phyloP scores from a whole-genome alignment of 2,797 vertebrate genomes.

The Danio albolineatus region DNA sequence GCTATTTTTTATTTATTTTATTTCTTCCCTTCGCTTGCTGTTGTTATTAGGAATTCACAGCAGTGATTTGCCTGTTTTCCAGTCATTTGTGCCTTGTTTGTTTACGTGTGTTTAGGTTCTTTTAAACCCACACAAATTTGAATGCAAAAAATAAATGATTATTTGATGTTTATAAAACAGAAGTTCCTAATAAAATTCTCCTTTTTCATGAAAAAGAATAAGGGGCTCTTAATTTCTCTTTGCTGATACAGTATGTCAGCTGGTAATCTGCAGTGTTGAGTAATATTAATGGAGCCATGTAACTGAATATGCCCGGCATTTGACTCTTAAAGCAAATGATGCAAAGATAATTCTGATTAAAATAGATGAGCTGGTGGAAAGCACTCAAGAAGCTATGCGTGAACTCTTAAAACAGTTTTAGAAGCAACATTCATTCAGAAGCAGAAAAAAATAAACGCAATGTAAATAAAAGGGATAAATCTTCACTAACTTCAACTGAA shows the following conservation, averaged over 20 bases:
- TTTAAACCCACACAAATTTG: neutral
- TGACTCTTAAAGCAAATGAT: slow-evolving; percentile 9
- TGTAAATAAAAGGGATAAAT: slow-evolving; percentile 6
- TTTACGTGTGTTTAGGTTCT: neutral
- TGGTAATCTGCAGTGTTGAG: neutral
- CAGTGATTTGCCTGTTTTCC: neutral
- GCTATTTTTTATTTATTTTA: neutral
- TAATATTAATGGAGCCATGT: neutral
- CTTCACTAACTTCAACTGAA: slow-evolving; percentile 21
- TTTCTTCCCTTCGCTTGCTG: neutral
- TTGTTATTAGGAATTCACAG: neutral
- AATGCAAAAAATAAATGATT: too few relatives aligned
- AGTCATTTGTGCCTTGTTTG: neutral
- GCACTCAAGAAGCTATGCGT: neutral
- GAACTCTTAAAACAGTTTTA: neutral
- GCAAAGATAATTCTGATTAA: slow-evolving; percentile 8
- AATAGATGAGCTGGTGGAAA: slow-evolving; percentile 1
- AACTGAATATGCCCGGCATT: neutral
- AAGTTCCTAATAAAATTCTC: neutral
- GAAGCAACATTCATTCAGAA: neutral
- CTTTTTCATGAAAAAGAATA: neutral
- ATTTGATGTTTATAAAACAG: neutral
- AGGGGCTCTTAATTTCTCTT: neutral
- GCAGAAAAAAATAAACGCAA: neutral
- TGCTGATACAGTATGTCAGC: too few relatives aligned